Conservation (phyloP, 1,140 invertebrate genomes). For the Tetramorium parvispinum region DNA sequence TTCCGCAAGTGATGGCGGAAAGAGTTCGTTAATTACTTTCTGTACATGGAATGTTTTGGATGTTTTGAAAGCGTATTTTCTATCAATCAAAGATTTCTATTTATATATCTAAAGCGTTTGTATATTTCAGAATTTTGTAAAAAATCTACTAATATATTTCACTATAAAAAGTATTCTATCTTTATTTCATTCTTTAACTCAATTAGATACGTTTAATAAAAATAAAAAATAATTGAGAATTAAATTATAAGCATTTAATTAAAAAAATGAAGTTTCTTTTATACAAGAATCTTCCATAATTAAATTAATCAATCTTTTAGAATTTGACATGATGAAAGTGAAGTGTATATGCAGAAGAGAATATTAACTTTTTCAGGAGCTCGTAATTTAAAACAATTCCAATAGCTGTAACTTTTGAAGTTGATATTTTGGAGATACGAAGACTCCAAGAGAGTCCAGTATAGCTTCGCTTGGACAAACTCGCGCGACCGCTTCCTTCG, state of each 20-base stretch:
- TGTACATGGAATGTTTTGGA: background rate
- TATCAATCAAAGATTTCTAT: background rate
- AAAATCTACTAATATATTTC: background rate
- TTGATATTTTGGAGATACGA: constrained; percentile 24
- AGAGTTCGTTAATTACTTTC: constrained; percentile 34
- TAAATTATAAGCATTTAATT: background rate
- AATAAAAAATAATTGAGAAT: background rate
- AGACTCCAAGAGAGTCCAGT: background rate
- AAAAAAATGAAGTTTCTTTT: background rate
- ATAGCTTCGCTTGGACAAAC: background rate
- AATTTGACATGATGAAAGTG: background rate
- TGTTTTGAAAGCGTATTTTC: background rate
- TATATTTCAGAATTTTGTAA: background rate
- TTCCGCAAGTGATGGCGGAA: constrained; percentile 11
- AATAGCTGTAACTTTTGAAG: constrained; percentile 20
- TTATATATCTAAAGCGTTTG: background rate
- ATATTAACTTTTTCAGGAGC: background rate
- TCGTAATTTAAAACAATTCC: background rate
- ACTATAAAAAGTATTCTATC: background rate
- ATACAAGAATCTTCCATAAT: background rate
- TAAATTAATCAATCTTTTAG: background rate
- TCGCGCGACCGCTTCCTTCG: constrained; percentile 26
- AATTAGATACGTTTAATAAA: background rate
- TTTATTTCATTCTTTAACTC: background rate
- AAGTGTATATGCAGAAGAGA: background rate